Evolutionary conservation across 2,113 vertebrate species (phyloP).

Genomic region (Seriola rivoliana): DNA sequence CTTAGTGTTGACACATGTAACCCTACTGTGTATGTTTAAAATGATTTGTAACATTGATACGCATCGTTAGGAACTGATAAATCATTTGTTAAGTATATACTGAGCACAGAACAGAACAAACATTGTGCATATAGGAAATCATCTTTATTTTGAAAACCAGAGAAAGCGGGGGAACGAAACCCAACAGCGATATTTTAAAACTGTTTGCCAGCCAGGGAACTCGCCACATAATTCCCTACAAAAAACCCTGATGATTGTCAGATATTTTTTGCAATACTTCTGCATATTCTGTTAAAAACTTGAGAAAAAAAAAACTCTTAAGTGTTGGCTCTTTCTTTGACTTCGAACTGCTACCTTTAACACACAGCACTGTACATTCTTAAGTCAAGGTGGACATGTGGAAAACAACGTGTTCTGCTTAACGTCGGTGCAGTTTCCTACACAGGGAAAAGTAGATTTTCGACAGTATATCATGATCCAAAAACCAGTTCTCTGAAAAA

Average conservation of each 20-base stretch:
- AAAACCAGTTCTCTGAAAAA: background rate
- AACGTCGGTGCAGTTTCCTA: conserved; percentile 27
- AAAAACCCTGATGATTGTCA: conserved; percentile 83
- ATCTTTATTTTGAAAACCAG: conserved; percentile 83
- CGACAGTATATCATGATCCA: background rate
- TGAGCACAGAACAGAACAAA: conserved; percentile 44
- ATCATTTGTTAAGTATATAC: background rate
- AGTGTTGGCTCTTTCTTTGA: conserved; percentile 50
- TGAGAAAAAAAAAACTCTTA: conserved; percentile 31
- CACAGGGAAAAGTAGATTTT: conserved; percentile 5
- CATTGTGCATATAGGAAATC: conserved; percentile 75
- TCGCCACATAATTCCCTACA: conserved; percentile 59
- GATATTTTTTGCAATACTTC: conserved; percentile 77
- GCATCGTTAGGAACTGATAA: background rate
- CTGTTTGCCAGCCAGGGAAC: conserved; percentile 66
- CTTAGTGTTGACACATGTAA: background rate
- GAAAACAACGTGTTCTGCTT: conserved; percentile 12
- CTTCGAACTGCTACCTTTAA: conserved; percentile 52
- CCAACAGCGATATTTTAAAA: conserved; percentile 70
- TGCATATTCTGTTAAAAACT: conserved; percentile 77
- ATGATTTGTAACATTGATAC: conserved; percentile 8
- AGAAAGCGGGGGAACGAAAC: conserved; percentile 65
- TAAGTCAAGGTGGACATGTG: conserved; percentile 43
- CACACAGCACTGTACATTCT: conserved; percentile 57
- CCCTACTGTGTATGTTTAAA: conserved; percentile 2